phyloP scores from a whole-genome alignment of 2,797 vertebrate genomes.

The Graptemys geographica region DNA sequence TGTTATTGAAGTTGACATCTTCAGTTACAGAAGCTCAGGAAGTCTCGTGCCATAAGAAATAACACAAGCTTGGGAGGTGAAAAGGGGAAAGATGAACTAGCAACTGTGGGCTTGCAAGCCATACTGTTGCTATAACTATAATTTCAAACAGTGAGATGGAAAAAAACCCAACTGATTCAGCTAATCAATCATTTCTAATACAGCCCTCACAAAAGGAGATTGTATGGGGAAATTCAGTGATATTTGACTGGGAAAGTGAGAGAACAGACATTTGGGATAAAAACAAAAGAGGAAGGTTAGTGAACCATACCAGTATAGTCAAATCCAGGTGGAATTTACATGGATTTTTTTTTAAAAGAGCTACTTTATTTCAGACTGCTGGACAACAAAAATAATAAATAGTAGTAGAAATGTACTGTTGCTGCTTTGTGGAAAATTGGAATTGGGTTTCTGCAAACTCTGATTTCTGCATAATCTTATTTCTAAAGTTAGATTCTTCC shows the following conservation, averaged over 20 bases:
- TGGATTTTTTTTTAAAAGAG: not conserved
- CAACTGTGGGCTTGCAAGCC: not conserved
- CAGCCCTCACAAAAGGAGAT: not conserved
- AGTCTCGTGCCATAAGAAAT: not conserved
- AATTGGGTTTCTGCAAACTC: not conserved
- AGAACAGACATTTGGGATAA: constrained; percentile 50
- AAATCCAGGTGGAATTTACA: constrained; percentile 43
- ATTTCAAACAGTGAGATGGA: constrained; percentile 29
- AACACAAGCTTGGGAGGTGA: not conserved
- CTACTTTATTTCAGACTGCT: constrained; percentile 23
- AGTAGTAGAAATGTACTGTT: not conserved
- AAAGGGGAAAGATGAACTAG: not conserved
- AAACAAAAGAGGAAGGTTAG: constrained; percentile 28
- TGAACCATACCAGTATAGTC: not conserved
- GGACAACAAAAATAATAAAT: constrained; percentile 9
- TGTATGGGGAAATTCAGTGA: constrained; percentile 37
- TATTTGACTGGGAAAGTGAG: constrained; percentile 53
- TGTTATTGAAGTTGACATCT: not conserved
- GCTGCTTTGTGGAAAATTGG: not conserved
- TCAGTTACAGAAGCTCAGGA: not conserved
- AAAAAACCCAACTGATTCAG: constrained; percentile 42
- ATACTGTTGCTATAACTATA: constrained; percentile 8
- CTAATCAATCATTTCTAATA: constrained; percentile 44
- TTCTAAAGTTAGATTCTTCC: constrained; percentile 22
- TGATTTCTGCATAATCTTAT: not conserved